Percentiles rank a stretch among this genome's conserved stretches.
Conservation (phyloP, 2,888 invertebrate genomes). For the Oconnorella tubifera region DNA sequence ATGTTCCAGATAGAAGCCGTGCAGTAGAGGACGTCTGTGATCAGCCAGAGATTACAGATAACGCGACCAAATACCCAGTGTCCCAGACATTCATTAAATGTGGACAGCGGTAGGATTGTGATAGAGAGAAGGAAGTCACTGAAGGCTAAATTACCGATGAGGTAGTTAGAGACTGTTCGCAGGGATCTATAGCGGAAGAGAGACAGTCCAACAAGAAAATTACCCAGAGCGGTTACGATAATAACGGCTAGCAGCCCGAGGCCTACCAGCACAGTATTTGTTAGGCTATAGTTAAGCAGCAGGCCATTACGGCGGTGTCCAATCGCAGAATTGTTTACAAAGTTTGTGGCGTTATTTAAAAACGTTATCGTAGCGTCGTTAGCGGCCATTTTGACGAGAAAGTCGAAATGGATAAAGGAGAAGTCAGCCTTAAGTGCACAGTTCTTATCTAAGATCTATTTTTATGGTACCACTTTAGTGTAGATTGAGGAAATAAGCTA, state of each 20-base stretch:
- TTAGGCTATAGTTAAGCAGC: background rate
- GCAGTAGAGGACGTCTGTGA: slow-evolving; percentile 56
- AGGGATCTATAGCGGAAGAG: slow-evolving; percentile 5
- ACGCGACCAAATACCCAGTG: slow-evolving; percentile 53
- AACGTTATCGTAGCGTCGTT: too few species aligned
- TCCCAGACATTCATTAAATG: slow-evolving; percentile 50
- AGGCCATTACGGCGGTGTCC: too few species aligned
- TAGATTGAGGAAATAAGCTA: too few species aligned
- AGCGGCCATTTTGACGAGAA: too few species aligned
- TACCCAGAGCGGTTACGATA: slow-evolving; percentile 7
- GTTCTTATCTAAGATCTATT: too few species aligned
- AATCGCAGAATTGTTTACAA: too few species aligned
- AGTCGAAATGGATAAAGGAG: too few species aligned
- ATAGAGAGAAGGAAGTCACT: slow-evolving; percentile 54
- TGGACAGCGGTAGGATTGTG: slow-evolving; percentile 53
- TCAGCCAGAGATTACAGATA: slow-evolving; percentile 58
- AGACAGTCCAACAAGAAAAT: slow-evolving; percentile 7
- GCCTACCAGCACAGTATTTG: background rate
- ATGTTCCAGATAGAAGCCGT: slow-evolving; percentile 57
- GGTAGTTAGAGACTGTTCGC: slow-evolving; percentile 13
- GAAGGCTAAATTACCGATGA: slow-evolving; percentile 51
- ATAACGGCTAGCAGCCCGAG: background rate
- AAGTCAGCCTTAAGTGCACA: too few species aligned
- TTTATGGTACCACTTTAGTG: too few species aligned
- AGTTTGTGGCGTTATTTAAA: too few species aligned